Conservation (phyloP, 2,113 vertebrate genomes). For the Clarias macrocephalus region DNA sequence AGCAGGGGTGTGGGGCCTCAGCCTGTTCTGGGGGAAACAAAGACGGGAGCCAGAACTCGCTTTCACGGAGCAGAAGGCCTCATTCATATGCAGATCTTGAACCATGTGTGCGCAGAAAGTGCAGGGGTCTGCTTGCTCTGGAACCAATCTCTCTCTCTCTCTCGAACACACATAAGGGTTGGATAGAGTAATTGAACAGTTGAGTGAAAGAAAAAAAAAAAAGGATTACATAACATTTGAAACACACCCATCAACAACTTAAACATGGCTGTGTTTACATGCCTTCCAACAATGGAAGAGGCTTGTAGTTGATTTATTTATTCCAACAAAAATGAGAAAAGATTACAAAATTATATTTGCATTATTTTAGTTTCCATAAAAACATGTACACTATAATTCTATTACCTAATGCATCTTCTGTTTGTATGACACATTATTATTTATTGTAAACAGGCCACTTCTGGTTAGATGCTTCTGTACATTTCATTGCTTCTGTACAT, state of each 20-base stretch:
- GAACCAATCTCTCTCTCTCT: conserved; percentile 47
- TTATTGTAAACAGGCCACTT: too few species aligned
- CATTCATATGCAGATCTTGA: conserved; percentile 72
- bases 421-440: too few species aligned
- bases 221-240: conserved; percentile 30
- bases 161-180: conserved; percentile 12
- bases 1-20: conserved; percentile 51
- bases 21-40: conserved; percentile 49
- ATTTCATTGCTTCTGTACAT: too few species aligned
- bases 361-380: neutral
- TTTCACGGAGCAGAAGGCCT: conserved; percentile 59
- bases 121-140: conserved; percentile 52
- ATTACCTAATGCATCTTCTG: too few species aligned
- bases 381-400: too few species aligned
- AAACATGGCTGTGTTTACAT: conserved; percentile 5
- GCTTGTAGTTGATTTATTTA: neutral
- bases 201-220: neutral
- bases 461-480: too few species aligned
- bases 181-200: conserved; percentile 1
- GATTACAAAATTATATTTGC: neutral
- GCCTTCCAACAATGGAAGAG: neutral
- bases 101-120: conserved; percentile 55
- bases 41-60: conserved; percentile 39
- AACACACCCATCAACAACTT: neutral
- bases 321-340: neutral